These are phyloP conservation scores for Falco rusticolus DNA, from an alignment of 2,797 vertebrate genomes.

Conservation along the genomic window DNA sequence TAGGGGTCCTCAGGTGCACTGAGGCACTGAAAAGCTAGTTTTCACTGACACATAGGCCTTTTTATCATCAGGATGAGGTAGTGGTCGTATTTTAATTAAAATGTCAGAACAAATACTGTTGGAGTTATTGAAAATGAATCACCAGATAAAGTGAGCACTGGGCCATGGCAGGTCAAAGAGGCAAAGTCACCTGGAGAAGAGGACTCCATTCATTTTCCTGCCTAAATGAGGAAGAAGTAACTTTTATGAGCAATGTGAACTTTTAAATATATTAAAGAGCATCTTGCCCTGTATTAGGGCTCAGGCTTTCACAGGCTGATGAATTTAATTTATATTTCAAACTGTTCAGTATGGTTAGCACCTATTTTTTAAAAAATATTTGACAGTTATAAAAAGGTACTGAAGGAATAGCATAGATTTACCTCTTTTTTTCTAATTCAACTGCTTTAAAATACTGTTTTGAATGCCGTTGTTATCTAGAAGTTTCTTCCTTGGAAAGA, in stretches of 20 bases:
- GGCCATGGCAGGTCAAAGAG: slow-evolving; percentile 89
- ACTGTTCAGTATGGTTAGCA: slow-evolving; percentile 25
- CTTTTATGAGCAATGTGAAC: slow-evolving; percentile 75
- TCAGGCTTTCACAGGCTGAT: slow-evolving; percentile 67
- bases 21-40: slow-evolving; percentile 81
- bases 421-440: slow-evolving; percentile 35
- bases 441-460: neutral
- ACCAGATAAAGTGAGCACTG: slow-evolving; percentile 87
- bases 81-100: slow-evolving; percentile 93
- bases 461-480: slow-evolving; percentile 27
- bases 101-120: slow-evolving; percentile 93
- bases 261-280: slow-evolving; percentile 75
- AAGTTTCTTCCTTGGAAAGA: slow-evolving; percentile 42
- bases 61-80: slow-evolving; percentile 89
- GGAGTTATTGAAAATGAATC: slow-evolving; percentile 90
- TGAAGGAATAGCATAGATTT: slow-evolving; percentile 43
- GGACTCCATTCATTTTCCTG: slow-evolving; percentile 82
- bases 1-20: slow-evolving; percentile 80
- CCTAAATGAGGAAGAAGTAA: slow-evolving; percentile 79
- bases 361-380: slow-evolving; percentile 42
- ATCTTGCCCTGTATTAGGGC: slow-evolving; percentile 64
- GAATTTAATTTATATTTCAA: slow-evolving; percentile 73
- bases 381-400: slow-evolving; percentile 47
- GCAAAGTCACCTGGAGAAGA: slow-evolving; percentile 86
- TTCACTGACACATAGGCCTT: slow-evolving; percentile 82